Evolutionary conservation across 2,888 invertebrate species (phyloP).

Genomic region (Lycia hirtaria): DNA sequence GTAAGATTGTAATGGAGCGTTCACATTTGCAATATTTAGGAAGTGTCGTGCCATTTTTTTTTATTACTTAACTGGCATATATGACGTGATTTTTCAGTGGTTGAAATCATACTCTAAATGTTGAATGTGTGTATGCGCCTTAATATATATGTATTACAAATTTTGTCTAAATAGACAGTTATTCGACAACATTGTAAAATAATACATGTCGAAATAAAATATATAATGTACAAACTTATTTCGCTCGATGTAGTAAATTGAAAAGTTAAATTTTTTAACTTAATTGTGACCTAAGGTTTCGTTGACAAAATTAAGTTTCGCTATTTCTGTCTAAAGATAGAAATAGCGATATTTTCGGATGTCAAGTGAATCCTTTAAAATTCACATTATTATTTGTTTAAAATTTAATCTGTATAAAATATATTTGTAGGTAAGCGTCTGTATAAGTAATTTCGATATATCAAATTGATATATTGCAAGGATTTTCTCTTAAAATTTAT

Average conservation of each 20-base stretch:
- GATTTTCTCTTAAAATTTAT: slow-evolving; percentile 37
- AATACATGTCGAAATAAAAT: slow-evolving; percentile 9
- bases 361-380: neutral
- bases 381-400: neutral
- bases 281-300: neutral
- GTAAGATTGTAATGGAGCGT: neutral
- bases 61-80: neutral
- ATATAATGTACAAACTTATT: slow-evolving; percentile 15
- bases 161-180: neutral
- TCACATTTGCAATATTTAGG: neutral
- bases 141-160: neutral
- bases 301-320: neutral
- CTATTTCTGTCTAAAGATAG: neutral
- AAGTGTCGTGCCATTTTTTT: neutral
- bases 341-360: neutral
- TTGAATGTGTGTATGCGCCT: neutral
- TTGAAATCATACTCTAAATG: neutral
- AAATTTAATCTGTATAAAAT: slow-evolving; percentile 10
- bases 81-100: neutral
- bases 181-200: neutral
- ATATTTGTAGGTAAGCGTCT: slow-evolving; percentile 4
- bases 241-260: slow-evolving; percentile 26
- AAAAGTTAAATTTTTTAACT: slow-evolving; percentile 3
- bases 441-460: slow-evolving; percentile 36
- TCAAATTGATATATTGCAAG: slow-evolving; percentile 52